A percentile compares a stretch with the other conserved stretches of the same genome.
Evolutionary conservation across 1,140 invertebrate species (phyloP).

Genomic region (Micrasema minimum): DNA sequence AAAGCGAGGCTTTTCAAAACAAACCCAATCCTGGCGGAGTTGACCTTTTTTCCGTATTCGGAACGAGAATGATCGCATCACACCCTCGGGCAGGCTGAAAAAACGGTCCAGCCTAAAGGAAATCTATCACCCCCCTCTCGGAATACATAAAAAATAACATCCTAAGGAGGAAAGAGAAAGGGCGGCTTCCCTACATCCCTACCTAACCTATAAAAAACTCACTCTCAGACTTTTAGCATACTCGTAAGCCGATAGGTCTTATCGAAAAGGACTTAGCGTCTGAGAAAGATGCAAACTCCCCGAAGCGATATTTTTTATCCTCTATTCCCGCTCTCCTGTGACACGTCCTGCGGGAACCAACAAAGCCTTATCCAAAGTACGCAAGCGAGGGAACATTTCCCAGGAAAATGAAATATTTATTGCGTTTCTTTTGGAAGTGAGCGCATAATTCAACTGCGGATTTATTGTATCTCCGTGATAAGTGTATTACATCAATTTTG

Average conservation of each 20-base stretch:
- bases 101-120: constrained; percentile 49
- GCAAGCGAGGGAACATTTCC: neutral
- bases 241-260: constrained; percentile 51
- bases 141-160: constrained; percentile 54
- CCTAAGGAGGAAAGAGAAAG: constrained; percentile 13
- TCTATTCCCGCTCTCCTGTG: constrained; percentile 37
- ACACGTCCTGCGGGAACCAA: constrained; percentile 51
- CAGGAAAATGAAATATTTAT: constrained; percentile 42
- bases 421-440: constrained; percentile 34
- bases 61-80: constrained; percentile 48
- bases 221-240: constrained; percentile 48
- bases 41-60: constrained; percentile 34
- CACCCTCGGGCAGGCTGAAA: constrained; percentile 47
- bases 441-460: constrained; percentile 34
- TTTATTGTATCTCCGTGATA: constrained; percentile 16
- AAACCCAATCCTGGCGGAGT: constrained; percentile 17
- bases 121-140: constrained; percentile 52
- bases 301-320: constrained; percentile 54
- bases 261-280: constrained; percentile 53
- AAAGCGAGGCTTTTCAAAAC: constrained; percentile 33
- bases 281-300: constrained; percentile 52
- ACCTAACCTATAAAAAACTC: too few species aligned
- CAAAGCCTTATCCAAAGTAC: constrained; percentile 35
- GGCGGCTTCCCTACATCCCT: constrained; percentile 5
- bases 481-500: constrained; percentile 1